Conservation (phyloP, 1,140 invertebrate species). For the Doryteuthis pealeii region DNA sequence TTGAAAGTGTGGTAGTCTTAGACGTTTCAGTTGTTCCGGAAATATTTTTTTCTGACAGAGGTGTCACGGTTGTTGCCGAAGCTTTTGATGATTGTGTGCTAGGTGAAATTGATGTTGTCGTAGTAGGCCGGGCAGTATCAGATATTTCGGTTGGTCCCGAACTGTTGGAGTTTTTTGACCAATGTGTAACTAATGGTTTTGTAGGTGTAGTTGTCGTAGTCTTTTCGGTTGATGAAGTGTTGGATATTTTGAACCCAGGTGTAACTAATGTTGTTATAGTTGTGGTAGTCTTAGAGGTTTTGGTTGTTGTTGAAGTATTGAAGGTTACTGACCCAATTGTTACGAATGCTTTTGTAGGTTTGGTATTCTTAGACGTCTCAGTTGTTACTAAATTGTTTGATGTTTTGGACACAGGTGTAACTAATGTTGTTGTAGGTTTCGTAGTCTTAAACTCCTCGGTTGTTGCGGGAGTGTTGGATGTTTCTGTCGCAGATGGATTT, state of each 20-base stretch:
- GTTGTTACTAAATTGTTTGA: not conserved
- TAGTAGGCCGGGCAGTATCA: not conserved
- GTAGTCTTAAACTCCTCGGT: not conserved
- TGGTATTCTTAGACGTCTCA: not conserved
- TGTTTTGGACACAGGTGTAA: not conserved
- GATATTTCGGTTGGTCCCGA: not conserved
- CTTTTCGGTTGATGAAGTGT: not conserved
- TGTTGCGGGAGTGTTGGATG: not conserved
- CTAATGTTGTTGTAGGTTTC: not conserved
- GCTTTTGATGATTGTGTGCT: not conserved
- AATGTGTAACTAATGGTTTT: not conserved
- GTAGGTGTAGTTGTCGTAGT: not conserved
- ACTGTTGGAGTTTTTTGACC: too few relatives aligned
- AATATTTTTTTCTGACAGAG: not conserved
- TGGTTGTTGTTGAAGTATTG: not conserved
- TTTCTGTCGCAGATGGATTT: not conserved
- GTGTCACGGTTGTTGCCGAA: not conserved
- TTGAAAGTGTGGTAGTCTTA: not conserved
- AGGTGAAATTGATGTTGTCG: not conserved
- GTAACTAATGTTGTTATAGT: not conserved
- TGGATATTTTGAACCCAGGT: not conserved
- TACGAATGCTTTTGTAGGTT: not conserved
- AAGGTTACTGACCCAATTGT: not conserved
- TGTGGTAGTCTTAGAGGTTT: not conserved
- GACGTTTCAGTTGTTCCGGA: not conserved